phyloP scores from a whole-genome alignment of 2,888 invertebrate genomes.

The Heterodera filipjevi region DNA sequence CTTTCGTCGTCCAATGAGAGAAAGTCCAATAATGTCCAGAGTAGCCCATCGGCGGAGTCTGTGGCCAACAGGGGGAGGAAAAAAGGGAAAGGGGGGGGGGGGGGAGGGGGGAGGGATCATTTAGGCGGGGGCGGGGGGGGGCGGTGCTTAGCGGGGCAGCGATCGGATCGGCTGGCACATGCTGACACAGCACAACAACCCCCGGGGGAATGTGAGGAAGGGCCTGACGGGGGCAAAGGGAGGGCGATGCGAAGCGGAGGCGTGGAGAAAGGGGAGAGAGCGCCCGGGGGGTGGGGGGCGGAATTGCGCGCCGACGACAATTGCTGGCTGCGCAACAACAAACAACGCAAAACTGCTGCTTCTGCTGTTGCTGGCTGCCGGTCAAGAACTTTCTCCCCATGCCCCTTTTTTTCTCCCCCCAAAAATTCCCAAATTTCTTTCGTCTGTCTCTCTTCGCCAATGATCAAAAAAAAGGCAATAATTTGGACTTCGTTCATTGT shows the following conservation, averaged over 20 bases:
- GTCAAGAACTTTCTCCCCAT: neutral
- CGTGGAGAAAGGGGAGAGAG: neutral
- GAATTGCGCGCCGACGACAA: neutral
- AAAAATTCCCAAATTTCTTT: neutral
- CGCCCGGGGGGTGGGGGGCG: neutral
- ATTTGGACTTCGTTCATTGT: neutral
- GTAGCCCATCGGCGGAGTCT: conserved; percentile 9
- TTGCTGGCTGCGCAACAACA: neutral
- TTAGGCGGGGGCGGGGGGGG: neutral
- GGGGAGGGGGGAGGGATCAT: accelerated
- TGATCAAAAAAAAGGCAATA: neutral
- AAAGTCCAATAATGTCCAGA: conserved; percentile 2
- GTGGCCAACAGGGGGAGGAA: neutral
- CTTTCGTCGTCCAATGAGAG: conserved; percentile 3
- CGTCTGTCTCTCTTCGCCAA: neutral
- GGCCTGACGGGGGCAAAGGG: neutral
- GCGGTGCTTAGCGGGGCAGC: neutral
- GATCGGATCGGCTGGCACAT: conserved; percentile 7
- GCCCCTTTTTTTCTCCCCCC: no score
- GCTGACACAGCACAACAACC: neutral
- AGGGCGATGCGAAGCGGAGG: neutral
- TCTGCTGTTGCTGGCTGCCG: neutral
- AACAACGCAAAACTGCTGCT: neutral
- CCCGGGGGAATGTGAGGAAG: neutral
- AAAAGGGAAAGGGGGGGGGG: neutral